Evolutionary conservation across 2,113 vertebrate genomes (phyloP), one percentile per base, ranked within the genome.

Genomic region (Brienomyrus longianalis): DNA sequence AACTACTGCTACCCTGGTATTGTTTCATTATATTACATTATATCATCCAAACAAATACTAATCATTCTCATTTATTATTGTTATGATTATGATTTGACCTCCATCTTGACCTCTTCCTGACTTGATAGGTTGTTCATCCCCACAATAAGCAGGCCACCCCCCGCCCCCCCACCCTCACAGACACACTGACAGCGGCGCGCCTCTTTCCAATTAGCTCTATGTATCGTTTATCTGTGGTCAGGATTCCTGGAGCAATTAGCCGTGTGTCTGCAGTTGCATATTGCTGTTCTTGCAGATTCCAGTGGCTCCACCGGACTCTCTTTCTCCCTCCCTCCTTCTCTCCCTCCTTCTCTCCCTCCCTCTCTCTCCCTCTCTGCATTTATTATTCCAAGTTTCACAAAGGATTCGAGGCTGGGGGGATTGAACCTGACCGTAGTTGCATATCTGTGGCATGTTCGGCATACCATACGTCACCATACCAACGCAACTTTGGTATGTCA

Each of bases 201-300:
- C 17, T 39, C 74, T 39, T 43, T 80, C 74, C n/a, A 43, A 80
- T 43, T 80, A 35, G 31, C 17, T 80, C 35, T 80, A 15, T 43
- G 35, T 80, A 80, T 80, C 13, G 74, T 19, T 43, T 80, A 80
- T 80, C 74, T 80, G 35, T 43, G 35, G 74, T 43, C 74, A 80
- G 74, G 35, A 80, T 80, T 43, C 74, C 74, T 43, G 74, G 74
- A 80, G 74, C 74, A 80, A 43, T 80, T 80, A 80, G 31, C 35
- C 3, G n/a, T 70, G 62, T 11, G 62, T 70, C 74, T 80, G 11
- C 74, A 80, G 74, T 17, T 80, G 74, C 74, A 15, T 80, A 80
- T 80, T 80, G 74, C 74, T 80, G 74, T 43, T 80, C 35, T 80
- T 80, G 74, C 74, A 80, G 74, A 80, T 80, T 80, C 35, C 74